Base-by-base conservation (phyloP, 2,113 vertebrate species). In the Mormoops blainvillei region DNA sequence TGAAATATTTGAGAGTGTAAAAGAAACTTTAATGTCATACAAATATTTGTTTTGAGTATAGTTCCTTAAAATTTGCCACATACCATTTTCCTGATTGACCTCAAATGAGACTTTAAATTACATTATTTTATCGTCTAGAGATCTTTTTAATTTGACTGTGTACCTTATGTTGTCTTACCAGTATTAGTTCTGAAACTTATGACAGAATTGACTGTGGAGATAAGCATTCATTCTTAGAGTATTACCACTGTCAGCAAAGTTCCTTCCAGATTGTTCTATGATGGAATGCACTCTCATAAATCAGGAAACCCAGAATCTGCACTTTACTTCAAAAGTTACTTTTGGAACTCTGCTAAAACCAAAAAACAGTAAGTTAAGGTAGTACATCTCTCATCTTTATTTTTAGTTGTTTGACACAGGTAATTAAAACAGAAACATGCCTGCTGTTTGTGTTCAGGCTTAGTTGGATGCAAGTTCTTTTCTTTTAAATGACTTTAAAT, bases 381-480 rank as follows among this genome's bases (percentile, higher is more conserved):
- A 63, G 16, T 70, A 31, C 12, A 65, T 67, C 11, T 56, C 14
- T 86, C 61, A 83, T 58, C 38, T 67, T 68, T 90, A 80, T 78
- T 96, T 91, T 80, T 71, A 50, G 77, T 58, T 88, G 26, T 91
- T 97, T 95, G 54, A 8, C 45, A 50, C 70, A 77, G 22, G 31
- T 48, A 89, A 65, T 80, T 50, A 96, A 96, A 88, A 74, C 26
- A 78, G 7, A 45, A 81, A 95, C 33, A 12, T 82, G 12, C 2
- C 54, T 73, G 8, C 41, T 38, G 24, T n/a, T 91, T 95, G 10
- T 77, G 9, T 65, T 78, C 24, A 65, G n/a, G 5, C 16, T 88
- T 82, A 85, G 9, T 88, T 67, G 81, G 26, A 48, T 68, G 24
- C 24, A 94, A 70, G 5, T 74, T 94, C 7, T 82, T 87, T 81